Conservation (phyloP, 2,797 vertebrate genomes). For the Gallirallus australis region DNA sequence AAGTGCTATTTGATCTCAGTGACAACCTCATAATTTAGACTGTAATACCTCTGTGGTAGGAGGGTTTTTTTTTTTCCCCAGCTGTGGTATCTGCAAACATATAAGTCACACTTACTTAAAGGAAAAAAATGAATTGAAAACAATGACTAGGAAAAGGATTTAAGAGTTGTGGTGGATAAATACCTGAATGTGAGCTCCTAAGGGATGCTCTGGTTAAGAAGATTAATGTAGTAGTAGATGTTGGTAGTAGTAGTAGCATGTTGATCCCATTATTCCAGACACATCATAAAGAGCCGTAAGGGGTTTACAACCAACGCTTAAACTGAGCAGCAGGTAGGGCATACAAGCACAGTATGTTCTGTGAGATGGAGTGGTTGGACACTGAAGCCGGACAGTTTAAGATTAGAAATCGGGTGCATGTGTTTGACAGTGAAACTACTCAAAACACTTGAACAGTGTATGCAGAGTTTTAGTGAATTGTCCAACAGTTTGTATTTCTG, state of each 20-base stretch:
- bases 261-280: background rate
- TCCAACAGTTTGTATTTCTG: background rate
- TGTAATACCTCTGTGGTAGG: background rate
- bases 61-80: background rate
- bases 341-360: background rate
- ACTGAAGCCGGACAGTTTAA: background rate
- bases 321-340: slow-evolving; percentile 9
- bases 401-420: background rate
- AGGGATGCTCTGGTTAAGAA: background rate
- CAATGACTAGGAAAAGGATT: background rate
- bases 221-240: slow-evolving; percentile 25
- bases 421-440: background rate
- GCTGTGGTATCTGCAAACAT: background rate
- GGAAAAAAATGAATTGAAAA: background rate
- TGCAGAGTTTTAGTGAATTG: background rate
- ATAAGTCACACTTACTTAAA: background rate
- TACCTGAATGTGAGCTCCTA: background rate
- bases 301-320: slow-evolving; percentile 22
- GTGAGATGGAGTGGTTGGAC: background rate
- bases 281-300: background rate
- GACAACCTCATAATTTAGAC: background rate
- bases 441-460: background rate
- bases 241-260: background rate
- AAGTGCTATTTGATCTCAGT: background rate
- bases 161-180: background rate